Evolutionary conservation across 2,888 invertebrate species (phyloP), one percentile per base, ranked within the genome.

Genomic region (Penaeus monodon): DNA sequence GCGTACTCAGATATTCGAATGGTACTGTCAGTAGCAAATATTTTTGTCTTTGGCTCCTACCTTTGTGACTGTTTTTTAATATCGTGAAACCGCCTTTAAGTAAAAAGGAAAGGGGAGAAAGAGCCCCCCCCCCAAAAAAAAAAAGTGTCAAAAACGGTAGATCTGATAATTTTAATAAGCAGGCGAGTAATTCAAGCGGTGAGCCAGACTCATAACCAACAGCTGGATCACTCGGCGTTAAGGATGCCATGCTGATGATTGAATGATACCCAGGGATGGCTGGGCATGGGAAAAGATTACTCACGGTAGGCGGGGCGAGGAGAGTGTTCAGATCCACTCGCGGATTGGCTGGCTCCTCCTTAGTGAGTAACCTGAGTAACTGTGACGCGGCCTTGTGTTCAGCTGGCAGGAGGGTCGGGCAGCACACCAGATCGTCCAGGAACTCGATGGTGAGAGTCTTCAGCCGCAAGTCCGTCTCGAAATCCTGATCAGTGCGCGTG

Each of bases 301-400:
- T 93, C 92, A 96, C 96, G 91, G 94, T 92, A 33, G 96, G 95
- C 17, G 96, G 94, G 27, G 94, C 93, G 65, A 97, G 94, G 12
- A 97, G 92, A 38, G 94, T 93, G 89, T 94, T 94, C 89, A 97
- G 93, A 91, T 97, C 96, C 22, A 96, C 94, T 90, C 94, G 94
- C 76, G 94, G 93, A 85, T 94, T 94, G 4, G 94, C 94, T 8
- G 94, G 92, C 90, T 97, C 96, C 64, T 96, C 95, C 88, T 96
- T 95, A 89, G 96, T 96, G 73, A 97, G 93, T 82, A 97, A 93
- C 70, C 96, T 94, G 63, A 97, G 93, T 77, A 98, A 93, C 91
- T 97, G 97, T 0, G 95, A 95, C 0, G 97, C 97, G 1, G 97
- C 96, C 92, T 97, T 97, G 92, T 97, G 97, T 92, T 98, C 97